Evolutionary conservation across 2,113 vertebrate genomes (phyloP), one percentile per base, ranked within the genome.

Genomic region (Thermophis baileyi): DNA sequence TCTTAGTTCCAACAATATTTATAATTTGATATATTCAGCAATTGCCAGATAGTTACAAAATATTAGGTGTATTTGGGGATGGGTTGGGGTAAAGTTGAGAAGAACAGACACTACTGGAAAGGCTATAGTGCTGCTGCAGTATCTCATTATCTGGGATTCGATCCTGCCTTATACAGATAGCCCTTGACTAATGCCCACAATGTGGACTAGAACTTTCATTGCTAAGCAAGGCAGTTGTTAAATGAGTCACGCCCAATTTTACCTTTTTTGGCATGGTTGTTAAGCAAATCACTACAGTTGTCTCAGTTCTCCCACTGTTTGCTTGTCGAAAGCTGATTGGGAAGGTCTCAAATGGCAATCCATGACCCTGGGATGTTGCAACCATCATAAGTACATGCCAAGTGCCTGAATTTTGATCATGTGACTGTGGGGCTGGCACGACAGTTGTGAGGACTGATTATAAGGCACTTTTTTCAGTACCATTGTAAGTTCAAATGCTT

Each of bases 1-100:
- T 16, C 92, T 94, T 90, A 94, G 92, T 49, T 14, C 16, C 35
- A 93, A 6, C 27, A 93, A 24, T 50, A 95, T 44, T 55, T 92
- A 94, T 22, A 89, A 20, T 54, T 3, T 7, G 54, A 89, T 35
- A 47, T 24, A 60, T 22, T n/a, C 47, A 88, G 27, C 20, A 91
- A 94, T 81, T 93, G 50, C 40, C 85, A 91, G 53, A 4, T 22
- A 35, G 22, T 40, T 88, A 51, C 81, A 90, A 87, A 94, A 46
- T 40, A 0, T 3, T 12, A 94, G 47, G 91, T 93, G 16, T 85
- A 49, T 69, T 49, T 69, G 10, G 46, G 46, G 46, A 49, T 12
- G 49, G 11, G 47, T 81, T 10, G 35, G 47, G 85, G 88, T 93
- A 51, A 35, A 85, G 87, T 74, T 22, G 49, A 1, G 4, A 89